Base-by-base conservation (phyloP, 2,797 vertebrate genomes). In the Geotria australis region DNA sequence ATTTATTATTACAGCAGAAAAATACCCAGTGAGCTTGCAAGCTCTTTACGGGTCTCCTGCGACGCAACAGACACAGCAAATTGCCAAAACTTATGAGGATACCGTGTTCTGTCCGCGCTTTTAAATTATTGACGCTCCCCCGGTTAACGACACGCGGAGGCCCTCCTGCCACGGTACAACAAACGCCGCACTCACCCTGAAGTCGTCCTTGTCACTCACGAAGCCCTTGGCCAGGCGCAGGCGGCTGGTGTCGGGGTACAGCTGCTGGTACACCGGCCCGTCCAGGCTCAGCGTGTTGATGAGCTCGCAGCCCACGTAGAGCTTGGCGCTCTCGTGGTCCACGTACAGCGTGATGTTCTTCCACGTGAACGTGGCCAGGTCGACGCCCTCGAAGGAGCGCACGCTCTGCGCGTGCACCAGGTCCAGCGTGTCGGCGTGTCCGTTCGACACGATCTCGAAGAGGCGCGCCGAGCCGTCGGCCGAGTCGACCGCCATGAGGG, bases 321-420 rank as follows among this genome's bases (percentile, higher is more conserved):
- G 78, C 61, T 93, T 80, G 15, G 79, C 86, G 5, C 76, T 70
- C 63, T 96, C 88, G 47, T 95, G 86, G 66, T 96, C 81, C 56
- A 95, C 74, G 59, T 96, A 93, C 62, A 98, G 74, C 4, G 82
- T 94, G 73, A 98, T 79, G 65, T 85, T 94, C 73, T 77, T 85
- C 91, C 91, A 98, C 12, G 82, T 79, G 46, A 82, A 82, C 0
- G 72, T 82, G 56, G 85, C 84, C 66, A 98, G 67, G 47, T 74
- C 67, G 2, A 77, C 79, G 10, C 95, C 86, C 47, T 91, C 84
- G 46, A 98, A 78, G 2, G 84, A 86, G 60, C 85, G 76, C 56
- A 88, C 60, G 0, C 83, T 78, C 61, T 82, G 82, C 10, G 77
- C 72, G 65, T 83, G 78, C 63, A 82, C 80, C 67, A 98, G 64